These are phyloP conservation scores for Thryonomys swinderianus DNA, from an alignment of 2,113 vertebrate genomes.

Conservation along the genomic window DNA sequence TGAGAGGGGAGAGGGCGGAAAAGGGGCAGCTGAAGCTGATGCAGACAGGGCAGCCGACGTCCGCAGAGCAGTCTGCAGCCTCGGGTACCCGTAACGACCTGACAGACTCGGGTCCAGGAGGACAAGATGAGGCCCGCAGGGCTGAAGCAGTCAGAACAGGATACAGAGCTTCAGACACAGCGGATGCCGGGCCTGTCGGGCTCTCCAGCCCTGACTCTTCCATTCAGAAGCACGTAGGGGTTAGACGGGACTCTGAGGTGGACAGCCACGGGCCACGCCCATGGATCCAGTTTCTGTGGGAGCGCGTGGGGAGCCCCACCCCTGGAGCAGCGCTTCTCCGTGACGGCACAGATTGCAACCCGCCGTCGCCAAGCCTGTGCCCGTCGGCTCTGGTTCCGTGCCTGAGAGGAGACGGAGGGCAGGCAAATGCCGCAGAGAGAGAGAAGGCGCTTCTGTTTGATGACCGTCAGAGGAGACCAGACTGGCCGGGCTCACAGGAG, in stretches of 20 bases:
- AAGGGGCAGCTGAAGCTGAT: not conserved
- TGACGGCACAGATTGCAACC: too few species aligned
- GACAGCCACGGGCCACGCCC: not conserved
- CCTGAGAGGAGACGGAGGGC: not conserved
- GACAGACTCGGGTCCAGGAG: not conserved
- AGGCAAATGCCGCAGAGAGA: not conserved
- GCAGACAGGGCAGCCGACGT: accelerated
- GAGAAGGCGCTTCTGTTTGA: not conserved
- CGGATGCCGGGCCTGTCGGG: not conserved
- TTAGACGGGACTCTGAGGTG: not conserved
- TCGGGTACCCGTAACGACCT: not conserved
- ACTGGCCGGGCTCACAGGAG: not conserved
- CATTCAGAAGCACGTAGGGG: not conserved
- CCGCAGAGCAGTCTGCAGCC: too few species aligned
- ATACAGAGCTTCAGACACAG: not conserved
- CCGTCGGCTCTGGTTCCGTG: not conserved
- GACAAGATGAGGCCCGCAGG: accelerated
- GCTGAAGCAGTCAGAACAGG: not conserved
- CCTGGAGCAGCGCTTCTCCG: not conserved
- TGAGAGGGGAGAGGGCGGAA: too few species aligned
- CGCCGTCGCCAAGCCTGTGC: not conserved
- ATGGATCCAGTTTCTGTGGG: too few species aligned
- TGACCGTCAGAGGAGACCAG: not conserved
- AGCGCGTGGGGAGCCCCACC: too few species aligned
- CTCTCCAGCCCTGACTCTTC: too few species aligned